Conservation (phyloP, 35 echinoderm and acorn worm genomes). For the Heliocidaris erythrogramma region DNA sequence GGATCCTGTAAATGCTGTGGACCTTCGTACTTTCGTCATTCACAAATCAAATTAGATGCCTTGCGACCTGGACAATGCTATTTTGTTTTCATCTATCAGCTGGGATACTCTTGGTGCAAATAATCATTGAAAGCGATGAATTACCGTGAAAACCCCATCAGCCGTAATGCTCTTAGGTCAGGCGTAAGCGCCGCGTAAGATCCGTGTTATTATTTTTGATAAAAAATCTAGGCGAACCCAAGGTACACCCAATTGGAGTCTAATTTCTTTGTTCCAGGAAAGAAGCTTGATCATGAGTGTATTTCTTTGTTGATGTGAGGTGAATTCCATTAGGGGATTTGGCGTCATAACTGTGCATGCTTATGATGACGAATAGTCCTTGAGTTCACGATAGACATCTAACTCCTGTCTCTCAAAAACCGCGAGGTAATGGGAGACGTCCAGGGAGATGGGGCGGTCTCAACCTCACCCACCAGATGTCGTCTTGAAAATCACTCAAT, state of each 20-base stretch:
- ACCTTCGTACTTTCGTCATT: neutral
- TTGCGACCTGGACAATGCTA: neutral
- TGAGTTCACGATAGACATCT: slow-evolving; percentile 11
- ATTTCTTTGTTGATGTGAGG: neutral
- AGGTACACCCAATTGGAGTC: neutral
- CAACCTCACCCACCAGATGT: neutral
- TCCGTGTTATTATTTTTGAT: neutral
- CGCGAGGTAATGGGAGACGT: neutral
- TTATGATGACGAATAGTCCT: slow-evolving; percentile 2
- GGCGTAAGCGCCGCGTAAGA: neutral
- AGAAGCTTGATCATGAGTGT: neutral
- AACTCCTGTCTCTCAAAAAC: neutral
- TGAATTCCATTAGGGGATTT: neutral
- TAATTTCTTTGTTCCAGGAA: neutral
- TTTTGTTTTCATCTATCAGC: neutral
- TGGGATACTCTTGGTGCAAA: neutral
- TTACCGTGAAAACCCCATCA: neutral
- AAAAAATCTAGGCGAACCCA: neutral
- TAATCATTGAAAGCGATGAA: neutral
- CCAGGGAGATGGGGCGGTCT: neutral
- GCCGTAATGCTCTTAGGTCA: neutral
- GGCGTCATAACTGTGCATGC: neutral
- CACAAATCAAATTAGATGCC: slow-evolving; percentile 17
- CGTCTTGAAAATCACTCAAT: neutral
- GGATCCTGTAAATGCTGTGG: neutral